phyloP scores from a whole-genome alignment of 2,797 vertebrate species.

The Lemur catta region DNA sequence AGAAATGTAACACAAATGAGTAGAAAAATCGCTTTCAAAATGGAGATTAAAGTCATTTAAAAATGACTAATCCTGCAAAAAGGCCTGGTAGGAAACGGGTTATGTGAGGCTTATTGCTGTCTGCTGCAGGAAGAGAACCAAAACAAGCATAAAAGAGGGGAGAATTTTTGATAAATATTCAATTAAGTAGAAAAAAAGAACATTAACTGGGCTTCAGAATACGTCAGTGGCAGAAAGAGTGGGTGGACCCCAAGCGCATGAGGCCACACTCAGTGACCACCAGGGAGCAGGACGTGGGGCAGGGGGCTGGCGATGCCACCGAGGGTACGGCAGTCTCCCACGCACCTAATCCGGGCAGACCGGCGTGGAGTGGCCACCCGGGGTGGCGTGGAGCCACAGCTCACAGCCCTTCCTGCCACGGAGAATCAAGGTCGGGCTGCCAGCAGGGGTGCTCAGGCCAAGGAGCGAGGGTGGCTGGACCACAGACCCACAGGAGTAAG shows the following conservation, averaged over 20 bases:
- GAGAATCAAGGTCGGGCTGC: background rate
- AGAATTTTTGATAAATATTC: conserved; percentile 91
- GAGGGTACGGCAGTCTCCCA: background rate
- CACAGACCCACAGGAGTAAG: background rate
- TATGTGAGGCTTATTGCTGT: conserved; percentile 91
- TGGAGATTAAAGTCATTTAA: conserved; percentile 95
- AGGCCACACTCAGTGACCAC: conserved; percentile 71
- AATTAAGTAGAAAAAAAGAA: conserved; percentile 84
- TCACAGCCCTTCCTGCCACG: background rate
- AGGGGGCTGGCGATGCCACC: background rate
- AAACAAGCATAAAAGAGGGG: conserved; percentile 88
- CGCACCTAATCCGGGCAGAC: rapidly evolving
- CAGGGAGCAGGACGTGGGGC: conserved; percentile 59
- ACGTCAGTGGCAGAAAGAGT: conserved; percentile 59
- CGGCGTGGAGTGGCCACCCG: background rate
- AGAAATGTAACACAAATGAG: conserved; percentile 85
- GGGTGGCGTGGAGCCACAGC: background rate
- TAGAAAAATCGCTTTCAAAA: conserved; percentile 90
- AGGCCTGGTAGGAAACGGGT: conserved; percentile 92
- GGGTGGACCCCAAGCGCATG: conserved; percentile 52
- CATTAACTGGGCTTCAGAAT: conserved; percentile 71
- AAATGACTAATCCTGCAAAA: conserved; percentile 96
- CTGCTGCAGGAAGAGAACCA: conserved; percentile 86
- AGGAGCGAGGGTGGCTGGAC: background rate
- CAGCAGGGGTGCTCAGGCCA: background rate